Evolutionary conservation across 2,888 invertebrate genomes (phyloP), one percentile per base, ranked within the genome.

Genomic region (Drosophila kuntzei): DNA sequence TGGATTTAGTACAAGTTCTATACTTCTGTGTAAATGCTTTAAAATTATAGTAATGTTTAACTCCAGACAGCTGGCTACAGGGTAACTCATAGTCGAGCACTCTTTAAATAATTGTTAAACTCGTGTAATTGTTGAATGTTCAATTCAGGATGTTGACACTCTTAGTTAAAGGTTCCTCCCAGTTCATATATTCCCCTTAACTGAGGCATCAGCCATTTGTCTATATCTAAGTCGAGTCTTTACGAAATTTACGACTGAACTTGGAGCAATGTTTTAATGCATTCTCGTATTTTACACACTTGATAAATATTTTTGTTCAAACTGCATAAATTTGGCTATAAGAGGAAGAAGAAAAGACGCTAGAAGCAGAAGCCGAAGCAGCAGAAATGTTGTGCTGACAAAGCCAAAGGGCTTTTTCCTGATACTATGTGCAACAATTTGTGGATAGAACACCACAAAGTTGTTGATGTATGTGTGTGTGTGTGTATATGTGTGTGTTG

Each of bases 371-470:
- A 36, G 36, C 36, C n/a, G n/a, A 39, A 39, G 39, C 39, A 44
- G 50, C 46, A 51, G 25, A 63, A 55, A 63, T 47, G 51, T 71
- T 49, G 18, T 46, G 72, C 47, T 57, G 20, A 41, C 77, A 76
- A 62, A 74, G 74, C 61, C 66, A 66, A 76, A 74, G 65, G 51
- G 66, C 51, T 62, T 59, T 58, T 54, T 59, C 22, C 51, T 54
- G 55, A 46, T 50, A 60, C 51, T 49, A 70, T 73, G 74, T 74
- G 76, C 77, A 77, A 67, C 76, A 79, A 75, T 75, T 79, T 79
- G 80, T 60, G 67, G 37, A 64, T 59, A 46, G 43, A n/a, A 62
- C 41, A 44, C 58, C 73, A 57, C 68, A 76, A 50, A 53, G 54
- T 59, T 72, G 66, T 36, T 75, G 53, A 53, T 18, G 34, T 25